Evolutionary conservation across 1,140 invertebrate genomes (phyloP).

Genomic region (Pissodes strobi): DNA sequence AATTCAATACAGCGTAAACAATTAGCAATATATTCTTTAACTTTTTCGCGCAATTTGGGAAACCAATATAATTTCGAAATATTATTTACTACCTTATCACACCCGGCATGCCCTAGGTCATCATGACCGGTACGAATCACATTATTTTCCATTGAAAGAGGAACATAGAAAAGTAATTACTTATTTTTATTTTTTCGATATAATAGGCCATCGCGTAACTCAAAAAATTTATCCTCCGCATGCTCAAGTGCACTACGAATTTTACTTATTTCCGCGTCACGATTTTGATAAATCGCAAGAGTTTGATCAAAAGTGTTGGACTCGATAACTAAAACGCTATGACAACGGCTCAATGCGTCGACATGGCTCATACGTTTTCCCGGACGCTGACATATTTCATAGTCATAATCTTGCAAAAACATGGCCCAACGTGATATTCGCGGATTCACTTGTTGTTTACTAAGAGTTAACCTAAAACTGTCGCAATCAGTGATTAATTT

Average conservation of each 20-base stretch:
- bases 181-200: slow-evolving; percentile 18
- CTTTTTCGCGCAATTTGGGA: slow-evolving; percentile 7
- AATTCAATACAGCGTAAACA: too few relatives aligned
- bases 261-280: neutral
- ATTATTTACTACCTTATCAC: neutral
- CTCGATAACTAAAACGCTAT: neutral
- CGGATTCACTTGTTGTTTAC: slow-evolving; percentile 1
- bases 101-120: slow-evolving; percentile 8
- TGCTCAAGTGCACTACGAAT: neutral
- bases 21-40: slow-evolving; percentile 27
- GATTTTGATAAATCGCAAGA: neutral
- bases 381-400: neutral
- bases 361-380: neutral
- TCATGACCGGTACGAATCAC: slow-evolving; percentile 2
- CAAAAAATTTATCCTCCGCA: slow-evolving; percentile 1
- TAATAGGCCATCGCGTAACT: slow-evolving; percentile 9
- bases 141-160: slow-evolving; percentile 9
- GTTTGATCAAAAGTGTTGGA: neutral
- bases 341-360: slow-evolving; percentile 7
- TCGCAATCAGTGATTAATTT: slow-evolving; percentile 13
- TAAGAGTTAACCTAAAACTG: slow-evolving; percentile 6
- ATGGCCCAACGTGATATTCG: slow-evolving; percentile 5
- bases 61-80: slow-evolving; percentile 16
- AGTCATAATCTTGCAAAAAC: slow-evolving; percentile 8
- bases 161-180: too few relatives aligned